These are phyloP conservation scores for Imbricaverruca yamaguchii DNA, from an alignment of 2,888 invertebrate genomes.

Conservation along the genomic window DNA sequence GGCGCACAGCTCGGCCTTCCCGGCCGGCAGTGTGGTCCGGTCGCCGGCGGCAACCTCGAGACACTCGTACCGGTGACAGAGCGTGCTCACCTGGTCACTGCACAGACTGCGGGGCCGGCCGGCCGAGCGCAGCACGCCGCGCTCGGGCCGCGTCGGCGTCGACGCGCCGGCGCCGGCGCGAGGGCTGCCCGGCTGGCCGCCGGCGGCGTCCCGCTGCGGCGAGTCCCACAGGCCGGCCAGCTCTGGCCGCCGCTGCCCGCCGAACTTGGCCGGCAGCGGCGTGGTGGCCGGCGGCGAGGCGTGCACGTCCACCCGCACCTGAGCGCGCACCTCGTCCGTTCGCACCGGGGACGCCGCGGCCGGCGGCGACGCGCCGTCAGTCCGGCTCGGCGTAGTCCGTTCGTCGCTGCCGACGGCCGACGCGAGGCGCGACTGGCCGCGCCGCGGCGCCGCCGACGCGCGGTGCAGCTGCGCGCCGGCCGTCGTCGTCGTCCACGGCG, in stretches of 20 bases:
- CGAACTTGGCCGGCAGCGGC: neutral
- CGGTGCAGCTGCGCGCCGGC: neutral
- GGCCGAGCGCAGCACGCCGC: neutral
- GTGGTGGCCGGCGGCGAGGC: neutral
- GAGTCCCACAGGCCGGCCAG: neutral
- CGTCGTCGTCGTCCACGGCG: no score
- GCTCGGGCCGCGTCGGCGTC: neutral
- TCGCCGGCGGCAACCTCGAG: neutral
- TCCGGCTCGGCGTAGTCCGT: neutral
- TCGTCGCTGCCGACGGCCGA: neutral
- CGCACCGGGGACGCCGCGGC: neutral
- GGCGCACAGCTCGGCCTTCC: no score
- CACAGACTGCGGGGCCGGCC: neutral
- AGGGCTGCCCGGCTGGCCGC: no score
- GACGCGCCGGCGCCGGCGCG: neutral
- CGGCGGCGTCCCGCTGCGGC: neutral
- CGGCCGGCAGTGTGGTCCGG: neutral
- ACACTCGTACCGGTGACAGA: slow-evolving; percentile 4
- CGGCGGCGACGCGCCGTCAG: neutral
- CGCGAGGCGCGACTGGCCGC: neutral
- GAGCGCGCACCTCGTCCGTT: neutral
- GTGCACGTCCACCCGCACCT: neutral
- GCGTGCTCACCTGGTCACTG: neutral
- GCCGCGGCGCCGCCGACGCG: neutral
- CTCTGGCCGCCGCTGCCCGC: neutral